Base-by-base conservation (phyloP, 1,140 invertebrate genomes). In the Pectinophora gossypiella region DNA sequence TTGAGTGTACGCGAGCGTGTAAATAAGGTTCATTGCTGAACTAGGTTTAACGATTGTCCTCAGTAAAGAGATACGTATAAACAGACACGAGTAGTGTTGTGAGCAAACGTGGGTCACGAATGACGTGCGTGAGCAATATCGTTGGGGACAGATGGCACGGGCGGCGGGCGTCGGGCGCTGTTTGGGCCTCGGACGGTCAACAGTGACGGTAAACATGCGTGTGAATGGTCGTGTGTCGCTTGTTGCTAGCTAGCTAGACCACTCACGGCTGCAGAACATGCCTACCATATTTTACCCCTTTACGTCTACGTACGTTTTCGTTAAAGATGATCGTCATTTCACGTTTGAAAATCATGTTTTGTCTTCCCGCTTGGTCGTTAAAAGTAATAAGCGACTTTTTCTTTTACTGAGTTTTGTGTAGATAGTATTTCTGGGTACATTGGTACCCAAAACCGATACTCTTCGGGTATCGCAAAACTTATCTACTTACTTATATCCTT, bases 41-140 rank as follows among this genome's bases (percentile, higher is more conserved):
- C 13, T 40, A 40, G 13, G 36, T 40, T 40, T 40, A 40, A 40
- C 13, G 36, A 40, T 18, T 40, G 15, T 15, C 23, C 23, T 27
- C 10, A 40, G 54, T 52, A 53, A n/a, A 22, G 32, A 52, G 52
- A 58, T 62, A 56, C 43, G 59, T 55, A 51, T 27, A 35, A 51
- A 51, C 56, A 57, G 45, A 59, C 66, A 64, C 47, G 61, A 56
- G 59, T 62, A 63, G 56, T 52, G 64, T 65, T 63, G 54, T 67
- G 38, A 50, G 51, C 56, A 67, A 69, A 73, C 64, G 61, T 56
- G 58, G 58, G 60, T 60, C 58, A 52, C 57, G 61, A 58, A 63
- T 63, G 56, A 56, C 56, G 67, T 61, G 60, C 64, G 62, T 70
- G 67, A 57, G 56, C 60, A 73, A 70, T 73, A 73, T 68, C 58